These are phyloP conservation scores for Himantopus leucocephalus DNA, from an alignment of 2,113 vertebrate species.

Conservation along the genomic window DNA sequence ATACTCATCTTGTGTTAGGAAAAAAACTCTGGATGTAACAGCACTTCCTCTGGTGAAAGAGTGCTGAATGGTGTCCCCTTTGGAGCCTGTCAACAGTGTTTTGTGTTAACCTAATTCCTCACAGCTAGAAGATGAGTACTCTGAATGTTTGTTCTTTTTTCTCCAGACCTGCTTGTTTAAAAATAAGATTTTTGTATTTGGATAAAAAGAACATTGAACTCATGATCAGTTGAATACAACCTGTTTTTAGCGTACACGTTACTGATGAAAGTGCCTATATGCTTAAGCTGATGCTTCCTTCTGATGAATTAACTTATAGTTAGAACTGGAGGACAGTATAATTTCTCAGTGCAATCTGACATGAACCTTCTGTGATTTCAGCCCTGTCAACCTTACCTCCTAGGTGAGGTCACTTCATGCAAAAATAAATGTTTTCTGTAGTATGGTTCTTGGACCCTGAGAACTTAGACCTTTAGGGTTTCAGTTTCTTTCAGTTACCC, in stretches of 20 bases:
- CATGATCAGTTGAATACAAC: neutral
- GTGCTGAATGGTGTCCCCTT: slow-evolving; percentile 62
- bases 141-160: slow-evolving; percentile 65
- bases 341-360: neutral
- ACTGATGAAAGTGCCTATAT: neutral
- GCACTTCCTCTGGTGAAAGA: slow-evolving; percentile 61
- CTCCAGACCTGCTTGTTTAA: slow-evolving; percentile 49
- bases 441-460: neutral
- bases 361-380: neutral
- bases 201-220: slow-evolving; percentile 8
- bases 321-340: neutral
- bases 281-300: neutral
- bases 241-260: neutral
- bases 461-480: neutral
- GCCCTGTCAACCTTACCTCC: neutral
- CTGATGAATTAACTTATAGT: neutral
- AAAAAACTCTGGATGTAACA: slow-evolving; percentile 60
- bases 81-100: slow-evolving; percentile 65
- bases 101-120: slow-evolving; percentile 68
- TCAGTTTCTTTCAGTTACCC: neutral
- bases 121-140: slow-evolving; percentile 68
- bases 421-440: neutral
- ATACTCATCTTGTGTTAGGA: slow-evolving; percentile 61
- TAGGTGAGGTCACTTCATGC: neutral
- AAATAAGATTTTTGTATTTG: slow-evolving; percentile 15